Evolutionary conservation across 2,888 invertebrate species (phyloP), one percentile per base, ranked within the genome.

Genomic region (Calameuta filiformis): DNA sequence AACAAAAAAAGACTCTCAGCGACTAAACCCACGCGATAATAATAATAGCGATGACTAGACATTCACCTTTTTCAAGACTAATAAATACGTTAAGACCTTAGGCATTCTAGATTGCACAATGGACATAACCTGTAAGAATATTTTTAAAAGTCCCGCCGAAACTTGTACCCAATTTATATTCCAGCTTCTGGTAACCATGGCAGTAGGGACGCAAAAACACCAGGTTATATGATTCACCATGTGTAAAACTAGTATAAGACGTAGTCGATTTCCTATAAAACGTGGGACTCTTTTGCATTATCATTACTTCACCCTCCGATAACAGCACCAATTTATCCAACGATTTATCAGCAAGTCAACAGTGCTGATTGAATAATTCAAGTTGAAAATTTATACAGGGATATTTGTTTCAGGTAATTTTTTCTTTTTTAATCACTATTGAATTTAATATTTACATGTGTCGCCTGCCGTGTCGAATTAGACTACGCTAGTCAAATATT

Each of bases 221-320:
- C 56, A 56, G 56, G 9, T 9, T 23, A 4, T 82, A 84, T 86
- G 85, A 86, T 84, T 86, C 86, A 86, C 84, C 82, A 40, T 77
- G 75, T 77, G 37, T 30, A 74, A 30, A 68, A 75, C 30, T 71
- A 56, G 56, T 56, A 56, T 69, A 77, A 75, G 77, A 75, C 75
- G 77, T 77, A 75, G 77, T 75, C 77, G 68, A 30, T 69, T 15
- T 56, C 68, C 69, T 69, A 75, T 69, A 71, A 75, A 68, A 75
- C 77, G 77, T 77, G 77, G 74, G 77, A 74, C 73, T n/a, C 56
- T 23, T 35, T 15, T 37, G 3, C 71, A 56, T 31, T 76, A 23
- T n/a, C 56, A 68, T 34, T 33, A 35, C 73, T 68, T 77, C 74
- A 74, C 68, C 77, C 73, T 56, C 23, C 9, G 56, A 56, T 56